These are phyloP conservation scores for Formica exsecta DNA, from an alignment of 1,140 invertebrate species.

Conservation along the genomic window DNA sequence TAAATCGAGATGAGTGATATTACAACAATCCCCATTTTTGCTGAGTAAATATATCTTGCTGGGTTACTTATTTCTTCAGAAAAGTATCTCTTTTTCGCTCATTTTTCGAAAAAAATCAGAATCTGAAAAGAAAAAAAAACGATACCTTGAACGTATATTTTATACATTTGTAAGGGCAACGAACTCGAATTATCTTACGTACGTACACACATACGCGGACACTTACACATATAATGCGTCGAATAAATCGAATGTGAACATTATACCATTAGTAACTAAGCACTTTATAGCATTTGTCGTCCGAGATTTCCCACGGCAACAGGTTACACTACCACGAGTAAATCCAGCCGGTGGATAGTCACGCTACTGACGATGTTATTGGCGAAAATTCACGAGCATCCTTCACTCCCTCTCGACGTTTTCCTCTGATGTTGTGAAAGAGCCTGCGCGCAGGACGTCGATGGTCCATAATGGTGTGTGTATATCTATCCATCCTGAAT, in stretches of 20 bases:
- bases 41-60: not conserved
- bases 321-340: constrained; percentile 5
- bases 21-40: not conserved
- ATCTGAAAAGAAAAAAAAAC: not conserved
- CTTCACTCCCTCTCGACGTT: constrained; percentile 59
- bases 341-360: constrained; percentile 18
- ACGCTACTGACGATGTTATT: constrained; percentile 67
- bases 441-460: constrained; percentile 23
- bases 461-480: constrained; percentile 28
- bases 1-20: not conserved
- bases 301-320: constrained; percentile 8
- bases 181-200: not conserved
- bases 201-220: too few relatives aligned
- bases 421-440: constrained; percentile 20
- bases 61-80: not conserved
- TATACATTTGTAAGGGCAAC: not conserved
- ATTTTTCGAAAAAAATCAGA: not conserved
- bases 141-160: not conserved
- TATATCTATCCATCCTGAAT: not conserved
- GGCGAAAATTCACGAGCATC: constrained; percentile 74
- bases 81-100: not conserved
- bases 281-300: constrained; percentile 20
- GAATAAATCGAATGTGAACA: not conserved
- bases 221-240: not conserved
- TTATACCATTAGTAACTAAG: not conserved